Evolutionary conservation across 2,113 vertebrate genomes (phyloP), one percentile per base, ranked within the genome.

Genomic region (Hydrolagus affinis): DNA sequence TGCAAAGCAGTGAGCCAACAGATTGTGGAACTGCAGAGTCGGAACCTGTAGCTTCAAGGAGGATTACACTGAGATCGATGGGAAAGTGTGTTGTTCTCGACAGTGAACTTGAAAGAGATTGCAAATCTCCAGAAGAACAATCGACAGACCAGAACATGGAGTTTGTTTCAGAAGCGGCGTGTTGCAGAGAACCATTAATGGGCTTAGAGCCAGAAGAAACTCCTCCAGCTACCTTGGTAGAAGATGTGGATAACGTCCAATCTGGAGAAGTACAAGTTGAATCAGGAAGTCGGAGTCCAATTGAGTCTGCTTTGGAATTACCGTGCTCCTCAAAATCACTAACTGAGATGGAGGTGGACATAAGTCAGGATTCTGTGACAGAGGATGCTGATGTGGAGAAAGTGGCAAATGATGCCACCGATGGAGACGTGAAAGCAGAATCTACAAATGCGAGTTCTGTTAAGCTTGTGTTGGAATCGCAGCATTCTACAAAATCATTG

Each of bases 21-120:
- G 25, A 8, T 83, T 64, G 62, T 83, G 28, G 66, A 30, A 11
- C 25, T 83, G 60, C 28, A 66, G 3, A 68, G 23, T 66, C 60
- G 28, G 62, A 83, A 66, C 59, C 78, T 83, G 62, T 32, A 66
- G 62, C 28, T 83, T 83, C 62, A 64, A 83, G 32, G 17, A 83
- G 17, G 25, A 25, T 17, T 30, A 17, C 28, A 66, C 14, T 83
- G 25, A 17, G 15, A 32, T 62, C 57, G 60, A 7, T 83, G 62
- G 60, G 30, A 66, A 30, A 19, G 25, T 66, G 62, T 62, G 21
- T 11, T 14, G 59, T 6, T 30, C 25, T 15, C 1, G 62, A 83
- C 64, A 66, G 3, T 83, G 66, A 60, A 83, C 62, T 68, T 28
- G 78, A 83, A 83, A 30, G 19, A 66, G 30, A 64, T 66, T 28